Conservation (phyloP, 2,797 vertebrate species). For the Mus minutoides region DNA sequence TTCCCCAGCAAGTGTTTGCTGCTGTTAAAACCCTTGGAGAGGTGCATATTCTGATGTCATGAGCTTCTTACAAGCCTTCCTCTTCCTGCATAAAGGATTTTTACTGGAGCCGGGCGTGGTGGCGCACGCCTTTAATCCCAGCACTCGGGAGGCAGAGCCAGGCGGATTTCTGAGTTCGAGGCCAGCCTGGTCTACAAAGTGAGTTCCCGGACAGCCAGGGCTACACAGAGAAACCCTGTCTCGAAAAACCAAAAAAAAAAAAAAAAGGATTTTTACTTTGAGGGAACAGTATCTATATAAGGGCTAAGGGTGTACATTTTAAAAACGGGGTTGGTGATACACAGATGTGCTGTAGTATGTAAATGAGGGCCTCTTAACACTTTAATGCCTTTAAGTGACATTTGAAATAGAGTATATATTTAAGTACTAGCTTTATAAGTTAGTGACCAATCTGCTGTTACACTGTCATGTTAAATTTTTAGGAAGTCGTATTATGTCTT, state of each 20-base stretch:
- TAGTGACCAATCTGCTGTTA: slow-evolving; percentile 25
- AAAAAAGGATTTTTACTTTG: background rate
- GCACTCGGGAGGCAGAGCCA: too few relatives aligned
- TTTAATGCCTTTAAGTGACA: background rate
- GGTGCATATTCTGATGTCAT: background rate
- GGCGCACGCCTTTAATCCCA: too few relatives aligned
- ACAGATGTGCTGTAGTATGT: background rate
- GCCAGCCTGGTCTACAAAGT: too few relatives aligned
- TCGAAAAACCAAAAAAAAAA: too few relatives aligned
- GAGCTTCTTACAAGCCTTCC: background rate
- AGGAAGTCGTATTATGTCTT: slow-evolving; percentile 27
- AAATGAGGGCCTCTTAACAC: background rate
- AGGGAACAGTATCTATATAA: background rate
- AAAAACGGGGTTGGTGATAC: background rate
- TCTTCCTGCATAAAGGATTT: background rate
- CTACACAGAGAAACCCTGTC: too few relatives aligned
- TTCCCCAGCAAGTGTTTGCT: background rate
- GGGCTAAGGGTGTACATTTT: background rate
- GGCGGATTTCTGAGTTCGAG: too few relatives aligned
- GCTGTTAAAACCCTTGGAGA: background rate
- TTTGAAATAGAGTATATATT: slow-evolving; percentile 12
- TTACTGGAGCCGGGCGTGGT: too few relatives aligned
- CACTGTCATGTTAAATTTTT: slow-evolving; percentile 26
- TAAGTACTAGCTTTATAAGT: slow-evolving; percentile 35
- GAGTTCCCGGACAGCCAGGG: too few relatives aligned